phyloP scores from a whole-genome alignment of 2,888 invertebrate genomes.

The Orchesellides sinensis region DNA sequence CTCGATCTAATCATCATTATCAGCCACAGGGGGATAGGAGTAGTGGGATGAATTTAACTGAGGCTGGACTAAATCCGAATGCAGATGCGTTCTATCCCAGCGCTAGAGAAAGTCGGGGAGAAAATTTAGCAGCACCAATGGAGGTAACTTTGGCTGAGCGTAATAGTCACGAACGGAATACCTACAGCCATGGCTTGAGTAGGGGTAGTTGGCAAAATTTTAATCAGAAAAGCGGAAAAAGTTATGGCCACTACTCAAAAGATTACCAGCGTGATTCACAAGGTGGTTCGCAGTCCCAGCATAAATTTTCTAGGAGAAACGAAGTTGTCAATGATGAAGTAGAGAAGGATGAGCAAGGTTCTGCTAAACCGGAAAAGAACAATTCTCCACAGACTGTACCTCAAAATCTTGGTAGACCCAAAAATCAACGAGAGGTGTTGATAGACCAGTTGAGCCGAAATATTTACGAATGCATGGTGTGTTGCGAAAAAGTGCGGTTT shows the following conservation, averaged over 20 bases:
- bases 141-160: not conserved
- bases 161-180: not conserved
- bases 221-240: not conserved
- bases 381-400: no score
- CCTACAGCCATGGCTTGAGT: no score
- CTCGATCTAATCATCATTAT: no score
- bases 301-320: not conserved
- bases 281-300: not conserved
- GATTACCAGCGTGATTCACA: not conserved
- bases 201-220: not conserved
- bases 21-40: no score
- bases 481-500: conserved; percentile 91
- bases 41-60: not conserved
- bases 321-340: not conserved
- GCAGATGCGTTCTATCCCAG: not conserved
- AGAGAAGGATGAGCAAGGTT: not conserved
- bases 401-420: not conserved
- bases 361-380: not conserved
- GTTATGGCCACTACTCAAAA: not conserved
- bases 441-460: conserved; percentile 89
- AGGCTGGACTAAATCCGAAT: not conserved
- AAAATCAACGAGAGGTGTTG: conserved; percentile 88
- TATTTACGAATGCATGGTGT: conserved; percentile 94
- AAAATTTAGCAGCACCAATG: not conserved
- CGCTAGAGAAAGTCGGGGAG: not conserved